phyloP scores from a whole-genome alignment of 1,140 invertebrate species.

The Battus philenor region DNA sequence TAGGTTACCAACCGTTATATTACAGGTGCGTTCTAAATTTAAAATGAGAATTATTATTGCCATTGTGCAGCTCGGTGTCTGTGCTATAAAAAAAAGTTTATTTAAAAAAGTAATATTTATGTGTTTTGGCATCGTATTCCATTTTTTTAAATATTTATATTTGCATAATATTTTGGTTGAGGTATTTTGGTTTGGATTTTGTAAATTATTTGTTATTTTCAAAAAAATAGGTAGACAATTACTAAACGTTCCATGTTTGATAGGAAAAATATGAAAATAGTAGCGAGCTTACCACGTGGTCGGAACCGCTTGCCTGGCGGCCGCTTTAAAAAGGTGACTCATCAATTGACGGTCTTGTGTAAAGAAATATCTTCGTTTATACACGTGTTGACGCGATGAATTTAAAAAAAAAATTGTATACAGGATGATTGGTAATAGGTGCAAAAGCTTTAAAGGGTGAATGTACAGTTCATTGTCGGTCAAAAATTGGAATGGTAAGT shows the following conservation, averaged over 20 bases:
- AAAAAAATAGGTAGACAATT: no score
- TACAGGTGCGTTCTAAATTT: constrained; percentile 17
- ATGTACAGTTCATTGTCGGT: no score
- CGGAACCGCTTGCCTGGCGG: neutral
- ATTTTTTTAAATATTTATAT: no score
- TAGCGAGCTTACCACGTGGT: constrained; percentile 12
- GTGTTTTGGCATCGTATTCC: no score
- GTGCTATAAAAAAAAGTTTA: neutral
- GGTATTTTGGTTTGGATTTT: no score
- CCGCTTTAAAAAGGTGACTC: constrained; percentile 4
- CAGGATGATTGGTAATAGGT: no score
- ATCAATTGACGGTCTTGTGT: constrained; percentile 1
- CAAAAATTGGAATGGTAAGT: no score
- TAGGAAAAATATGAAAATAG: constrained; percentile 14
- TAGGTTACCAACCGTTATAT: constrained; percentile 15
- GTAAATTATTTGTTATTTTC: no score
- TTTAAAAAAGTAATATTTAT: neutral
- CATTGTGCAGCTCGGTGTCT: neutral
- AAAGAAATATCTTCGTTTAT: constrained; percentile 9
- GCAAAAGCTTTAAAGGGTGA: no score
- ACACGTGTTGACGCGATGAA: neutral
- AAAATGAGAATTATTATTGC: constrained; percentile 12
- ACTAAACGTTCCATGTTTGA: no score
- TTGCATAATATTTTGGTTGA: no score
- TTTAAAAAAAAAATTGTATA: no score